phyloP scores from a whole-genome alignment of 2,797 vertebrate species.

The Cyclopterus lumpus region DNA sequence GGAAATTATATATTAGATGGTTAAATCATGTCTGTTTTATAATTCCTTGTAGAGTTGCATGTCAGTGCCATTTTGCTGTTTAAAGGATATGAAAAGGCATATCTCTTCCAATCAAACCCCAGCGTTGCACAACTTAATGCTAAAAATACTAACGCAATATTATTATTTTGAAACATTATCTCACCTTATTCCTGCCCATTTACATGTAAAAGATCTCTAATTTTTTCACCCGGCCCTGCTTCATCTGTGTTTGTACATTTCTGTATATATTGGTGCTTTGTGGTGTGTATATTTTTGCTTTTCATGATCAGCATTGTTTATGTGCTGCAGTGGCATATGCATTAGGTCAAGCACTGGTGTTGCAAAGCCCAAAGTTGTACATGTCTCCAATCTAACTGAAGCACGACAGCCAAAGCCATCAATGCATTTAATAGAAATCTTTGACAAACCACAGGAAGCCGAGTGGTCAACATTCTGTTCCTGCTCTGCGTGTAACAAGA shows the following conservation, averaged over 20 bases:
- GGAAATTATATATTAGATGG: slow-evolving; percentile 3
- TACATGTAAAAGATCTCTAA: background rate
- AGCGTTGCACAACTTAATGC: background rate
- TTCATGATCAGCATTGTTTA: slow-evolving; percentile 59
- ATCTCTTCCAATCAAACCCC: background rate
- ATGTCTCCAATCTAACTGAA: slow-evolving; percentile 40
- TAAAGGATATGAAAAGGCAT: background rate
- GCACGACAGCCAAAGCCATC: slow-evolving; percentile 59
- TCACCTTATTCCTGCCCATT: slow-evolving; percentile 9
- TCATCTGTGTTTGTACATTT: slow-evolving; percentile 49
- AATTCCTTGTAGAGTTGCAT: background rate
- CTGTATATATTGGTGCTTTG: slow-evolving; percentile 78
- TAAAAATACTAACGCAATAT: background rate
- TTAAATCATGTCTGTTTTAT: slow-evolving; percentile 23
- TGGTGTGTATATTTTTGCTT: slow-evolving; percentile 78
- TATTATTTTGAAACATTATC: slow-evolving; percentile 10
- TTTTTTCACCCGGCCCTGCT: background rate
- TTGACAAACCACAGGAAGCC: slow-evolving; percentile 28
- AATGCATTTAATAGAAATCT: slow-evolving; percentile 18
- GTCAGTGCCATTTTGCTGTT: background rate
- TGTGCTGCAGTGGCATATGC: slow-evolving; percentile 49
- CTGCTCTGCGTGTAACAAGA: slow-evolving; percentile 25
- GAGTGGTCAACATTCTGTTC: background rate
- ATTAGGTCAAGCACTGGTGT: slow-evolving; percentile 66
- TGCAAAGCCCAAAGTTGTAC: slow-evolving; percentile 46